Evolutionary conservation across 2,113 vertebrate species (phyloP).

Genomic region (Clarias magur): DNA sequence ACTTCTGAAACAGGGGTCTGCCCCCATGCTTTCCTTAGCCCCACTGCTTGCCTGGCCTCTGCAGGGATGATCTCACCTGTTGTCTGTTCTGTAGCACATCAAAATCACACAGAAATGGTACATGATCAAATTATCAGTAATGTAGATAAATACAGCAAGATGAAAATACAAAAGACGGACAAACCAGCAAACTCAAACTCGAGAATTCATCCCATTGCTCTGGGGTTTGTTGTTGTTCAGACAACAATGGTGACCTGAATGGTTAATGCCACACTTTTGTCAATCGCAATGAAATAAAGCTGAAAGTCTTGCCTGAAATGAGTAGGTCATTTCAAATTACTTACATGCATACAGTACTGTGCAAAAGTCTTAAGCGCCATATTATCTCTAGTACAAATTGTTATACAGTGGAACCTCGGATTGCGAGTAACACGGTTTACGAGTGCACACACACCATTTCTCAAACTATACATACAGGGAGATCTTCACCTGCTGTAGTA

Average conservation of each 20-base stretch:
- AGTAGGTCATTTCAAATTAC: too few relatives aligned
- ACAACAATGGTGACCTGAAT: too few relatives aligned
- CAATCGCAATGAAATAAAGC: too few relatives aligned
- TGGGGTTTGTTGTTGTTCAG: slow-evolving; percentile 6
- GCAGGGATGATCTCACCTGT: slow-evolving; percentile 80
- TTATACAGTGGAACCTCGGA: too few relatives aligned
- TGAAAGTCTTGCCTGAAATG: too few relatives aligned
- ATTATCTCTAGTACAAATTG: too few relatives aligned
- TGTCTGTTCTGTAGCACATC: slow-evolving; percentile 73
- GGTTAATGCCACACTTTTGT: too few relatives aligned
- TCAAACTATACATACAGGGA: neutral
- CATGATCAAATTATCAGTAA: neutral
- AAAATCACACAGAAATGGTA: neutral
- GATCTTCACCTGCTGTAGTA: slow-evolving; percentile 71
- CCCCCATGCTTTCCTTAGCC: slow-evolving; percentile 82
- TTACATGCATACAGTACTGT: too few relatives aligned
- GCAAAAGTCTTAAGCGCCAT: too few relatives aligned
- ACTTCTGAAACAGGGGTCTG: slow-evolving; percentile 80
- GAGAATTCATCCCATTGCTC: neutral
- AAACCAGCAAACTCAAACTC: neutral
- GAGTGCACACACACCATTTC: too few relatives aligned
- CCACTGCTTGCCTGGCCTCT: slow-evolving; percentile 72
- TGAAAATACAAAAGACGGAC: neutral
- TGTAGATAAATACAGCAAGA: neutral
- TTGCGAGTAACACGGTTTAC: too few relatives aligned